Conservation (phyloP, 1,140 invertebrate genomes). For the Charaxes varanes region DNA sequence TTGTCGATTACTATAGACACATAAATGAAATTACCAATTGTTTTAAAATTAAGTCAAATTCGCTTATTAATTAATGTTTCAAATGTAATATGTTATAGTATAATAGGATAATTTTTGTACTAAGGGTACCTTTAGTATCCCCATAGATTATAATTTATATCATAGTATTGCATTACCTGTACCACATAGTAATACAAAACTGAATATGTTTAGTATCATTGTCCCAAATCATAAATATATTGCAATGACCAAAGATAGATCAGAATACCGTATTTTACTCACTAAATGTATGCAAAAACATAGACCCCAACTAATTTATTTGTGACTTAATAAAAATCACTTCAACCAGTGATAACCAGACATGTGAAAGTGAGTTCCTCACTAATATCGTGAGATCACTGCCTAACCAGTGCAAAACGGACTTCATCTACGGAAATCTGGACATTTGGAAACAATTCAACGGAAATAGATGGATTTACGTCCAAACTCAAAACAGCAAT, state of each 20-base stretch:
- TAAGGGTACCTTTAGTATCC: too few species aligned
- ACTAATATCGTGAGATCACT: background rate
- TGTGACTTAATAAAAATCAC: constrained; percentile 4
- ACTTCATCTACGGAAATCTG: background rate
- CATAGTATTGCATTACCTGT: too few species aligned
- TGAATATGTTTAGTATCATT: constrained; percentile 13
- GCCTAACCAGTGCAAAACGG: constrained; percentile 7
- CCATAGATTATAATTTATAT: too few species aligned
- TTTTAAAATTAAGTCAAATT: too few species aligned
- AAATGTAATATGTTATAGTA: too few species aligned
- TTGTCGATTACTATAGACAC: constrained; percentile 27
- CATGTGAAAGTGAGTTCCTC: constrained; percentile 12
- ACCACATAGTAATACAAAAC: too few species aligned
- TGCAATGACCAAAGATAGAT: constrained; percentile 17
- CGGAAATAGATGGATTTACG: constrained; percentile 14
- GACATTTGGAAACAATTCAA: constrained; percentile 6
- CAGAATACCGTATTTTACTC: constrained; percentile 8
- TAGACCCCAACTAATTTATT: constrained; percentile 1
- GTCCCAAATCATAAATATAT: constrained; percentile 15
- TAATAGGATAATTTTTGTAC: too few species aligned
- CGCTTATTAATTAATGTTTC: too few species aligned
- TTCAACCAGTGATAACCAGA: constrained; percentile 6
- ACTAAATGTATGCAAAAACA: constrained; percentile 32
- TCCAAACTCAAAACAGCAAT: constrained; percentile 4
- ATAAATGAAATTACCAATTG: constrained; percentile 27